Evolutionary conservation across 2,888 invertebrate genomes (phyloP).

Genomic region (Andrena haemorrhoa): DNA sequence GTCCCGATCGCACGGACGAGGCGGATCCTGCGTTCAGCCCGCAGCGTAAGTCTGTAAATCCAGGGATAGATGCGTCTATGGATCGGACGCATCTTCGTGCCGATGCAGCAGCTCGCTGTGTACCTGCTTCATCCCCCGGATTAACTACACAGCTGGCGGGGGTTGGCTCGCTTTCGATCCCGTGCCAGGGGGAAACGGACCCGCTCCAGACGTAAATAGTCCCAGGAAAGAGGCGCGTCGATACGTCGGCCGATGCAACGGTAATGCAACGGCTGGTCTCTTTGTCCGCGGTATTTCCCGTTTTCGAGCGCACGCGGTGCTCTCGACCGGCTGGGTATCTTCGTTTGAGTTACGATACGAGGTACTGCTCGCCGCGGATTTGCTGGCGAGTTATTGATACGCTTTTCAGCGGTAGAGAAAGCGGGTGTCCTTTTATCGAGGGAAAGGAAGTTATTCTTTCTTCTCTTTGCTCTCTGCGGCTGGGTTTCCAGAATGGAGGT

Average conservation of each 20-base stretch:
- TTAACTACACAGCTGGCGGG: conserved; percentile 52
- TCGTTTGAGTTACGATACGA: conserved; percentile 15
- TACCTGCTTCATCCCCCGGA: conserved; percentile 65
- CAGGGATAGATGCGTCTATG: conserved; percentile 46
- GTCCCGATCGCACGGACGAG: background rate
- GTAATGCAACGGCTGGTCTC: background rate
- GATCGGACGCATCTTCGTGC: conserved; percentile 53
- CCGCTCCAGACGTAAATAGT: conserved; percentile 37
- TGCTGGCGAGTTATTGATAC: conserved; percentile 21
- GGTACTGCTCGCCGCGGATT: conserved; percentile 3
- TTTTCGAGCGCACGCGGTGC: background rate
- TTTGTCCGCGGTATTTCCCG: conserved; percentile 10
- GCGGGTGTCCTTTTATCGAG: conserved; percentile 3
- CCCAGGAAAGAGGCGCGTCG: conserved; percentile 27
- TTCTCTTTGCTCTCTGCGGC: background rate
- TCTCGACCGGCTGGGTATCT: background rate
- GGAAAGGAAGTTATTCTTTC: conserved; percentile 3
- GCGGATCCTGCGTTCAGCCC: conserved; percentile 35
- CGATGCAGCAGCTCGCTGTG: conserved; percentile 38
- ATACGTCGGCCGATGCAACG: conserved; percentile 21
- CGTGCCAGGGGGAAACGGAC: background rate
- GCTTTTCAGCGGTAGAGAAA: conserved; percentile 1
- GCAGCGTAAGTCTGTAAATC: conserved; percentile 57
- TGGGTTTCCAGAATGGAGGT: background rate
- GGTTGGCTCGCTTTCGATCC: conserved; percentile 46